phyloP scores from a whole-genome alignment of 1,140 invertebrate genomes.

The Polypedilum vanderplanki region DNA sequence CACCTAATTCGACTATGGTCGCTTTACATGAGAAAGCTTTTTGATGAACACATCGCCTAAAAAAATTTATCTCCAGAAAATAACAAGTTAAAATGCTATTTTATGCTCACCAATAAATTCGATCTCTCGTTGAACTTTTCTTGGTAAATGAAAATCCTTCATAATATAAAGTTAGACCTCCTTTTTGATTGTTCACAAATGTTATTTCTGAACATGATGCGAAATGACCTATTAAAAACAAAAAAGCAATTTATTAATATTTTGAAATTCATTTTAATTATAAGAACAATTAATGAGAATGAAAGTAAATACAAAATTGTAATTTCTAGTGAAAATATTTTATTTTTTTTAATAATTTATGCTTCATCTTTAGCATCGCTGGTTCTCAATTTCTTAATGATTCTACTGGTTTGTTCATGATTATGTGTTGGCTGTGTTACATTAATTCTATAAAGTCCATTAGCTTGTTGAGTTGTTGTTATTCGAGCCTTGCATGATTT shows the following conservation, averaged over 20 bases:
- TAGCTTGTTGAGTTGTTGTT: conserved; percentile 34
- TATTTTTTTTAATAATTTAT: too few relatives aligned
- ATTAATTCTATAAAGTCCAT: conserved; percentile 36
- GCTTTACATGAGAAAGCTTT: not conserved
- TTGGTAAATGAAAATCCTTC: not conserved
- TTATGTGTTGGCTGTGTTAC: conserved; percentile 38
- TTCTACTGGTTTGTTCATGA: conserved; percentile 35
- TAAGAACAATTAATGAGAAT: too few relatives aligned
- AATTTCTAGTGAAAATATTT: too few relatives aligned
- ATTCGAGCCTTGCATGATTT: conserved; percentile 38
- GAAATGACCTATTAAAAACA: not conserved
- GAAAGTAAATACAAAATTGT: too few relatives aligned
- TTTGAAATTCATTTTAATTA: not conserved
- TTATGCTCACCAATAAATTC: not conserved
- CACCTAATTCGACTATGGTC: not conserved
- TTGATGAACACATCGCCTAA: not conserved
- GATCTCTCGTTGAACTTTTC: not conserved
- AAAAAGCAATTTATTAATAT: not conserved
- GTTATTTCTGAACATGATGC: not conserved
- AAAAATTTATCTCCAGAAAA: not conserved
- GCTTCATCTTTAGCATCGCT: not conserved
- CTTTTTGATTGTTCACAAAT: not conserved
- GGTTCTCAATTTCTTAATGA: conserved; percentile 31
- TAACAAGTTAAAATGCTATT: not conserved
- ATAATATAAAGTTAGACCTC: not conserved